These are phyloP conservation scores for Babyrousa celebensis DNA, from an alignment of 2,797 vertebrate genomes.

Conservation along the genomic window DNA sequence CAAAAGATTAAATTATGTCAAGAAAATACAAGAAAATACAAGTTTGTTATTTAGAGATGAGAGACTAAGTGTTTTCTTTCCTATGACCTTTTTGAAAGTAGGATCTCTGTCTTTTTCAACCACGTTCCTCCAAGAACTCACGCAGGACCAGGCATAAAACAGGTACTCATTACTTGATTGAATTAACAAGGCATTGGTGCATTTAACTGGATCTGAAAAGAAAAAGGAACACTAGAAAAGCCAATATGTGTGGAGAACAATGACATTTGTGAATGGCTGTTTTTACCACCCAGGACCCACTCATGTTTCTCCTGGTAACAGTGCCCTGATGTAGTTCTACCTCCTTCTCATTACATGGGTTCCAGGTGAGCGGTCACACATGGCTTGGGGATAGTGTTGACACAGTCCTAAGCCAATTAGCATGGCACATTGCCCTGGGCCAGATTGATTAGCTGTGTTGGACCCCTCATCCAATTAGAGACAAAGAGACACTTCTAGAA, in stretches of 20 bases:
- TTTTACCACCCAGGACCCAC: neutral
- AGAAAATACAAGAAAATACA: neutral
- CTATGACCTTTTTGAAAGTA: neutral
- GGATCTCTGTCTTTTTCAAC: neutral
- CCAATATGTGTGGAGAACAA: neutral
- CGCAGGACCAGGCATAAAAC: neutral
- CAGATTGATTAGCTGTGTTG: neutral
- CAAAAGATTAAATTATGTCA: neutral
- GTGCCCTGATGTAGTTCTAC: neutral
- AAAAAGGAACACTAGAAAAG: neutral
- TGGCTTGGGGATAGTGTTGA: neutral
- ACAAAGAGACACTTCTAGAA: neutral
- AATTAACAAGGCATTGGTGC: neutral
- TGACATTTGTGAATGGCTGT: neutral
- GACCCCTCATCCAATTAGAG: neutral
- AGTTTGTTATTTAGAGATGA: neutral
- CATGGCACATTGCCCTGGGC: neutral
- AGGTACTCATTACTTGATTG: neutral
- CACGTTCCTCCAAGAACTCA: neutral
- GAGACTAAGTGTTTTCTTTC: neutral
- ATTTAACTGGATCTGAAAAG: neutral
- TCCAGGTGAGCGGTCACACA: neutral
- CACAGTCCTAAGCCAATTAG: neutral
- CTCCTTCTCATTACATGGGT: neutral
- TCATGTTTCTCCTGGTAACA: neutral